These are phyloP conservation scores for Aleiodes leptofemur DNA, from an alignment of 2,888 invertebrate genomes.

Conservation along the genomic window DNA sequence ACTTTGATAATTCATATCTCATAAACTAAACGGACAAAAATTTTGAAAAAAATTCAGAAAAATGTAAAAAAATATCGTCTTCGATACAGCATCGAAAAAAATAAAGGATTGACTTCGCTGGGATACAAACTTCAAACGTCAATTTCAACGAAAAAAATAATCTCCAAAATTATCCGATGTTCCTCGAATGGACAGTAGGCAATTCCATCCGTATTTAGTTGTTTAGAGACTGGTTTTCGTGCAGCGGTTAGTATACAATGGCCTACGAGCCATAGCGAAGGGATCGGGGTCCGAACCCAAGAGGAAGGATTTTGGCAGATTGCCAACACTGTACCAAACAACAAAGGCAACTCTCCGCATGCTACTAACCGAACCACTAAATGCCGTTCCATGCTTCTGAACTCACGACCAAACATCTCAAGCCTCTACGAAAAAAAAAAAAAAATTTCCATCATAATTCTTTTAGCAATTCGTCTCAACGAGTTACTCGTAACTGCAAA, in stretches of 20 bases:
- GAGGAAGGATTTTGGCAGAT: conserved; percentile 68
- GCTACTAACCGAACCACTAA: conserved; percentile 31
- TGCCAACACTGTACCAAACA: conserved; percentile 61
- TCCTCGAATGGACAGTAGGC: conserved; percentile 54
- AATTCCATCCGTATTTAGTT: conserved; percentile 58
- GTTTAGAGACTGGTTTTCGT: conserved; percentile 65
- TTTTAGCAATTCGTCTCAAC: no score
- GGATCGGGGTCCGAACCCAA: conserved; percentile 56
- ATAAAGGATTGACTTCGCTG: no score
- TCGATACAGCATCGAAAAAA: no score
- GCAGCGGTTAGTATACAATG: conserved; percentile 65
- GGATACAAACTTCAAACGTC: no score
- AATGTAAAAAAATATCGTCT: no score
- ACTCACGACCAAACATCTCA: conserved; percentile 7
- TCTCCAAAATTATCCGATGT: conserved; percentile 39
- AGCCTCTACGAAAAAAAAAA: neutral
- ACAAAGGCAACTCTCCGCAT: conserved; percentile 60
- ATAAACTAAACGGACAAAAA: no score
- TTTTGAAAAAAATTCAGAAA: no score
- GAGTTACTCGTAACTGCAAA: no score
- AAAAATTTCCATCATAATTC: no score
- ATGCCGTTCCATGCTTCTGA: conserved; percentile 22
- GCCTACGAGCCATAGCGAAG: conserved; percentile 55
- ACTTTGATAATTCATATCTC: no score
- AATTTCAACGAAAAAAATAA: neutral